Conservation (phyloP, 1,140 invertebrate species). For the Drosophila bocqueti region DNA sequence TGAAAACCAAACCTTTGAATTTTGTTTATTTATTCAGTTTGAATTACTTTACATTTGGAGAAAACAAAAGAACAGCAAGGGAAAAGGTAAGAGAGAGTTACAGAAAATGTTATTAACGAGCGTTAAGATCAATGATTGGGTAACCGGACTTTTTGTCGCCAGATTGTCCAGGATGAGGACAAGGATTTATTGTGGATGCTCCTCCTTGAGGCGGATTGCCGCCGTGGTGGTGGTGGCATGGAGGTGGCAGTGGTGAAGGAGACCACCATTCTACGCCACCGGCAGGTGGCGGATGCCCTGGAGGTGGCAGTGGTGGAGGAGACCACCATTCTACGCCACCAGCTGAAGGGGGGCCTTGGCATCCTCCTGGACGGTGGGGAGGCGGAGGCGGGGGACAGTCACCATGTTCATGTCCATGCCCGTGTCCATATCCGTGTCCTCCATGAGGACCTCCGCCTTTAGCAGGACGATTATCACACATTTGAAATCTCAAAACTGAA, state of each 20-base stretch:
- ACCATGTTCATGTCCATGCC: neutral
- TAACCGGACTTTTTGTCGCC: neutral
- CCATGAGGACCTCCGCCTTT: neutral
- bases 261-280: neutral
- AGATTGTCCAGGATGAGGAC: neutral
- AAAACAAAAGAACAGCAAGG: neutral
- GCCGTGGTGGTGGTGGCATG: neutral
- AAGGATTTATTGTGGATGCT: neutral
- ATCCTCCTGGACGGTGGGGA: neutral
- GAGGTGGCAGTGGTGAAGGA: neutral
- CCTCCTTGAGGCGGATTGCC: neutral
- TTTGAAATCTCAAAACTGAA: slow-evolving; percentile 7
- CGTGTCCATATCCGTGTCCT: neutral
- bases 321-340: neutral
- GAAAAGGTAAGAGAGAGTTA: too few species aligned
- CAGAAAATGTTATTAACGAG: neutral
- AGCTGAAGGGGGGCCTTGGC: neutral
- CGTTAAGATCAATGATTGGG: neutral
- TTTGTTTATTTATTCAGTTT: neutral
- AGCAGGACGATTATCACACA: slow-evolving; percentile 1
- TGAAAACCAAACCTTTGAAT: neutral
- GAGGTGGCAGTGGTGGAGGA: neutral
- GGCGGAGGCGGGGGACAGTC: neutral
- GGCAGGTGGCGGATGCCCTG: neutral
- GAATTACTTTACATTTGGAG: too few species aligned